Percentiles rank a stretch among this genome's conserved stretches.
These are phyloP conservation scores for Cyphomyrus plagiostoma DNA, from an alignment of 2,113 vertebrate genomes.

Conservation along the genomic window DNA sequence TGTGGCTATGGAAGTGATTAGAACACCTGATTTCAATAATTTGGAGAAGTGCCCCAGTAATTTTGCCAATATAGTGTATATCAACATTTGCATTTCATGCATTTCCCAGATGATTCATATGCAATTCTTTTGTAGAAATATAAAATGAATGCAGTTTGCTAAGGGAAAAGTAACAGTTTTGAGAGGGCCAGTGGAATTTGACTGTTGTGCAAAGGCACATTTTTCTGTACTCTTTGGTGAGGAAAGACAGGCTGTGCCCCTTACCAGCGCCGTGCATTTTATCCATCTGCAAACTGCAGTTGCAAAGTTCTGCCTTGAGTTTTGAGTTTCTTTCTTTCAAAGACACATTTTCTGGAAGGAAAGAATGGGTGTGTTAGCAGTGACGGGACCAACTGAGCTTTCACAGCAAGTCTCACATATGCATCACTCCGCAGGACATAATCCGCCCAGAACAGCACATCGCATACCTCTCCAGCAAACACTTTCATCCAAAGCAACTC, in stretches of 20 bases:
- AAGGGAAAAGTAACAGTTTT: not conserved
- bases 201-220: not conserved
- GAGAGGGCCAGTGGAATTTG: not conserved
- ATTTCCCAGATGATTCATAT: not conserved
- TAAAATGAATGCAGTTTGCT: not conserved
- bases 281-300: slow-evolving; percentile 43
- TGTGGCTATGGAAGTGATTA: too few species aligned
- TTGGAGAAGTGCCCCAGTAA: too few species aligned
- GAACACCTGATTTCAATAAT: too few species aligned
- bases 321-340: slow-evolving; percentile 57
- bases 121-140: not conserved
- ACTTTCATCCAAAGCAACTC: not conserved
- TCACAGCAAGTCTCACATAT: not conserved
- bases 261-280: slow-evolving; percentile 68
- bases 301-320: slow-evolving; percentile 58
- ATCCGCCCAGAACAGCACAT: not conserved
- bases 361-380: not conserved
- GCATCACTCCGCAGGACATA: not conserved
- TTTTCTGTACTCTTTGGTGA: not conserved
- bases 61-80: not conserved
- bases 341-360: slow-evolving; percentile 42
- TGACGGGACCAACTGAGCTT: not conserved
- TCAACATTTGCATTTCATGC: not conserved
- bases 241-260: not conserved
- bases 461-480: not conserved